These are phyloP conservation scores for Athetis lepigone DNA, from an alignment of 2,888 invertebrate species.

Conservation along the genomic window DNA sequence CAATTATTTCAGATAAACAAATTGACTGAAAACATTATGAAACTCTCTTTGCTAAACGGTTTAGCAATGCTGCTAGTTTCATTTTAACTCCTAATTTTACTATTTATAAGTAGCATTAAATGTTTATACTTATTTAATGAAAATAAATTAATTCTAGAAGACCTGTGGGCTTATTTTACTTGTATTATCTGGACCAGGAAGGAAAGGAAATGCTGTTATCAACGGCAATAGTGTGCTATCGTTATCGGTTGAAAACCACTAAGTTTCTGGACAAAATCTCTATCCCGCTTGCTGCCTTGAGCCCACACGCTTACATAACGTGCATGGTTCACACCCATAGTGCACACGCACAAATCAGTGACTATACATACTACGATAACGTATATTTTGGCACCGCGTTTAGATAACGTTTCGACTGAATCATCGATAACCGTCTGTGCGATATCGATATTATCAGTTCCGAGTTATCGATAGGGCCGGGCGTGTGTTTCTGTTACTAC, in stretches of 20 bases:
- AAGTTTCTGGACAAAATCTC: neutral
- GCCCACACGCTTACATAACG: slow-evolving; percentile 2
- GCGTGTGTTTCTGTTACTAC: slow-evolving; percentile 57
- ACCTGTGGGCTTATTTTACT: neutral
- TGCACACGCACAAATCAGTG: slow-evolving; percentile 20
- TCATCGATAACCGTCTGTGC: slow-evolving; percentile 58
- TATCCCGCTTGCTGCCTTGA: neutral
- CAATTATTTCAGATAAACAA: slow-evolving; percentile 27
- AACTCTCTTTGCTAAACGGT: slow-evolving; percentile 34
- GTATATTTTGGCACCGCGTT: slow-evolving; percentile 69
- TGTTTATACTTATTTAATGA: slow-evolving; percentile 2
- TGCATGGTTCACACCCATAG: slow-evolving; percentile 24
- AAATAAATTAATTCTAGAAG: slow-evolving; percentile 19
- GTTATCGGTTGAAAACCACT: slow-evolving; percentile 1
- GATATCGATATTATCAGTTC: slow-evolving; percentile 64
- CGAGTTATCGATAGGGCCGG: slow-evolving; percentile 63
- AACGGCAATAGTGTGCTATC: neutral
- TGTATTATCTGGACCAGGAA: neutral
- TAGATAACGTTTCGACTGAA: slow-evolving; percentile 66
- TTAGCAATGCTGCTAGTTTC: slow-evolving; percentile 43
- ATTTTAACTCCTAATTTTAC: slow-evolving; percentile 20
- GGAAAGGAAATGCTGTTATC: neutral
- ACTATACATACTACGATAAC: slow-evolving; percentile 46
- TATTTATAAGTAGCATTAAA: slow-evolving; percentile 1
- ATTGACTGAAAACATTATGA: slow-evolving; percentile 15